Evolutionary conservation across 2,888 invertebrate genomes (phyloP).

Genomic region (Drosophila neotestacea): DNA sequence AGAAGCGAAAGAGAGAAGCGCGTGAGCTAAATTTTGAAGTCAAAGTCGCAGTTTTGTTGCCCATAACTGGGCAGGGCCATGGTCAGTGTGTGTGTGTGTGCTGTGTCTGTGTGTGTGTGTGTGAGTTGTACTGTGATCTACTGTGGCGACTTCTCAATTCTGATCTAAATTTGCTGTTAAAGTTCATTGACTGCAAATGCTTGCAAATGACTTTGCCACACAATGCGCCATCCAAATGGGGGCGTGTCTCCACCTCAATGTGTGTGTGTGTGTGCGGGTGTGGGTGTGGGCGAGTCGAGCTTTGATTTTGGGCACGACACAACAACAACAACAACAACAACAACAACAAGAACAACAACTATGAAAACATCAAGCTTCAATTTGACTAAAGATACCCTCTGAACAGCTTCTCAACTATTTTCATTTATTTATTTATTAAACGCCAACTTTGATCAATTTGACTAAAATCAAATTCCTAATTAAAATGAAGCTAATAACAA

Average conservation of each 20-base stretch:
- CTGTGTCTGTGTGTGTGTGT: conserved; percentile 6
- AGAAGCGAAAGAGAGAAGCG: conserved; percentile 2
- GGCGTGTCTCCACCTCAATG: conserved; percentile 14
- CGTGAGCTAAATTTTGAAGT: conserved; percentile 17
- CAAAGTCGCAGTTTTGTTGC: conserved; percentile 35
- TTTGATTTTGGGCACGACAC: conserved; percentile 20
- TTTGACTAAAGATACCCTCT: conserved; percentile 6
- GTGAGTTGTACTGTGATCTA: conserved; percentile 7
- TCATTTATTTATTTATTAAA: too few species aligned
- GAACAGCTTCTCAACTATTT: not conserved
- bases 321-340: not conserved
- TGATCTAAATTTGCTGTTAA: conserved; percentile 34
- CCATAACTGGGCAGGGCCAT: conserved; percentile 41
- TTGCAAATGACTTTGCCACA: conserved; percentile 26
- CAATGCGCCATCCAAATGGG: conserved; percentile 19
- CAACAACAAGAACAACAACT: not conserved
- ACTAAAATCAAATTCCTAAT: too few species aligned
- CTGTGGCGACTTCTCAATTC: conserved; percentile 31
- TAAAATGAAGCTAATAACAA: too few species aligned
- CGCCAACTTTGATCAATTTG: too few species aligned
- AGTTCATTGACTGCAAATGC: conserved; percentile 46
- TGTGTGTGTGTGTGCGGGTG: conserved; percentile 4
- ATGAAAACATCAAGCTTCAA: not conserved
- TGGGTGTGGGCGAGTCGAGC: conserved; percentile 19
- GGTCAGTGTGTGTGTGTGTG: conserved; percentile 28